Base-by-base conservation (phyloP, 2,888 invertebrate species). In the Myopa tessellatipennis region DNA sequence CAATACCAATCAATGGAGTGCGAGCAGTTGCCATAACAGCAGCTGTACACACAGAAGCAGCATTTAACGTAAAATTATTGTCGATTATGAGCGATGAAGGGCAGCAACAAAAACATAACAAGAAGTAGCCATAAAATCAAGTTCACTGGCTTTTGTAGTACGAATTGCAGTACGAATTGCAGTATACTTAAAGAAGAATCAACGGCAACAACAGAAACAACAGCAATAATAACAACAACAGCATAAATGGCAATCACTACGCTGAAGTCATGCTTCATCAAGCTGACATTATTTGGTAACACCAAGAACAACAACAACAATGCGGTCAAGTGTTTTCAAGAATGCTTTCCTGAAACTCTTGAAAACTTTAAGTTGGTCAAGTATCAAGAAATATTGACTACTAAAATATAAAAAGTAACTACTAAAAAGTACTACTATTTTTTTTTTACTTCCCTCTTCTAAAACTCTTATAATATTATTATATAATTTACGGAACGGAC, bases 71-170 rank as follows among this genome's bases (percentile, higher is more conserved):
- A 36, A 36, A 18, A 61, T 61, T n/a, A 69, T 14, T 45, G 45
- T 18, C 40, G 50, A 69, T 16, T 34, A 26, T 26, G 2, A 26
- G 26, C 26, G 18, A 50, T 16, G 40, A 45, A 45, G 10, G 3
- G 3, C 7, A 16, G 14, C 14, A 52, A 34, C n/a, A 69, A 50
- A 50, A 14, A n/a, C 14, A 69, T 4, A 63, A 50, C 16, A 72
- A 72, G 12, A 50, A 7, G 38, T 38, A 67, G 38, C 38, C 65
- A 67, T 68, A 45, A 40, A 68, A 68, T 71, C 40, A 72, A 72
- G 71, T 72, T 72, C 38, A 72, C 34, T 72, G 71, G 38, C 38
- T 60, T 34, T 34, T 45, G 26, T 26, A 26, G 26, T 26, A 26
- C 2, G 26, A 26, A 26, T 26, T 45, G 45, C 45, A 45, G 45